Conservation (phyloP, 1,140 invertebrate genomes). For the Drusus annulatus region DNA sequence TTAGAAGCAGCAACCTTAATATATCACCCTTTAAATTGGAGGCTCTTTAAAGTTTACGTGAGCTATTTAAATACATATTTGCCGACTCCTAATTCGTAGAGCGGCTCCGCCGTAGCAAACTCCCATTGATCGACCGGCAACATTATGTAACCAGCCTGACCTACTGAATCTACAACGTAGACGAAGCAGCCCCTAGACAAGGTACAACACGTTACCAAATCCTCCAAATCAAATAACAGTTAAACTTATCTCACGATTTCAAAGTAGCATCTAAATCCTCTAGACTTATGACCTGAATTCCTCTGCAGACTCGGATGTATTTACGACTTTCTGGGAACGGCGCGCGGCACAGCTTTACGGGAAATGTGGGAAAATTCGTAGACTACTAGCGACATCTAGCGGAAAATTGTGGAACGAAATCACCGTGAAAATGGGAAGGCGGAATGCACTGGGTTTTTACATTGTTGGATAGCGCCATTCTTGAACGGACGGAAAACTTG, state of each 20-base stretch:
- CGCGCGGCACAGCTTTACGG: neutral
- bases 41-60: too few relatives aligned
- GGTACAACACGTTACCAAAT: neutral
- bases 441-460: too few relatives aligned
- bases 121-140: neutral
- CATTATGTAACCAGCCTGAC: conserved; percentile 3
- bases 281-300: neutral
- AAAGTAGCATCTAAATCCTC: neutral
- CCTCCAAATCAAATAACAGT: neutral
- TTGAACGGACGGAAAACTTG: neutral
- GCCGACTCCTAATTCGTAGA: too few relatives aligned
- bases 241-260: neutral
- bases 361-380: neutral
- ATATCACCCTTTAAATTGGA: too few relatives aligned
- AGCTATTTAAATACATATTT: too few relatives aligned
- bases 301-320: neutral
- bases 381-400: neutral
- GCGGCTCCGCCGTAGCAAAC: neutral
- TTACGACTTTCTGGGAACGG: neutral
- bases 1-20: too few relatives aligned
- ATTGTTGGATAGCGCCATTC: neutral
- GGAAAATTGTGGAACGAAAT: neutral
- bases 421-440: neutral
- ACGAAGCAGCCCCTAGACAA: neutral
- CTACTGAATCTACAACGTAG: neutral